A percentile compares a stretch with the other conserved stretches of the same genome.
Conservation (phyloP, 2,113 vertebrate species). For the Phalacrocorax brasilianus region DNA sequence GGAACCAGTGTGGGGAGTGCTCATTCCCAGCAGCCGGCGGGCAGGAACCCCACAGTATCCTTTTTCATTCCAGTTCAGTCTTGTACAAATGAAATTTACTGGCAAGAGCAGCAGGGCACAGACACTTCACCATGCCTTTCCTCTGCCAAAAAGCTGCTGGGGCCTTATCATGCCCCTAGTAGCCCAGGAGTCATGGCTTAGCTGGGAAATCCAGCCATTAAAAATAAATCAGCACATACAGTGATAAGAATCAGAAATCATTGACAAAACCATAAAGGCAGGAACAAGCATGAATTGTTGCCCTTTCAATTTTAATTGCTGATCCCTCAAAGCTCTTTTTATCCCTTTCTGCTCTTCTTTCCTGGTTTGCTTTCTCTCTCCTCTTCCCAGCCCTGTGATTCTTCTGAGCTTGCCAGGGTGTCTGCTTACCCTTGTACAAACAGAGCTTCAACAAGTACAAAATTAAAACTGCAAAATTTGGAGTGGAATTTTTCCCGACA, state of each 20-base stretch:
- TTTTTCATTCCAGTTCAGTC: neutral
- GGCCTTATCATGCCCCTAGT: neutral
- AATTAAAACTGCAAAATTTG: neutral
- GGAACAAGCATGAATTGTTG: neutral
- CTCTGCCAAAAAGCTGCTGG: neutral
- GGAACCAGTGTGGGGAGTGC: neutral
- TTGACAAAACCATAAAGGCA: neutral
- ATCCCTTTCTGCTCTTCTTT: neutral
- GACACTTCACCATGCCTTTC: neutral
- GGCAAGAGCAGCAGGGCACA: neutral
- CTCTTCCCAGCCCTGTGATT: neutral
- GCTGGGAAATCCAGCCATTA: neutral
- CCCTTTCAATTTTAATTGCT: neutral
- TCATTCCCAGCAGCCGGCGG: neutral
- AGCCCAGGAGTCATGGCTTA: neutral
- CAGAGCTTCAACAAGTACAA: neutral
- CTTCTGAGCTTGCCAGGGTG: neutral
- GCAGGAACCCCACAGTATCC: fast-evolving
- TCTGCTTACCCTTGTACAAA: neutral
- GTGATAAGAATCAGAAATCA: neutral
- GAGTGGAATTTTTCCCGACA: neutral
- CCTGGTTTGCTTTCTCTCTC: neutral
- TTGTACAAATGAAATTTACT: neutral
- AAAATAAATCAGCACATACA: neutral
- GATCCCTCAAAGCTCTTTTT: neutral